Conservation (phyloP, 2,888 invertebrate genomes). For the Pyrocoelia pectoralis region DNA sequence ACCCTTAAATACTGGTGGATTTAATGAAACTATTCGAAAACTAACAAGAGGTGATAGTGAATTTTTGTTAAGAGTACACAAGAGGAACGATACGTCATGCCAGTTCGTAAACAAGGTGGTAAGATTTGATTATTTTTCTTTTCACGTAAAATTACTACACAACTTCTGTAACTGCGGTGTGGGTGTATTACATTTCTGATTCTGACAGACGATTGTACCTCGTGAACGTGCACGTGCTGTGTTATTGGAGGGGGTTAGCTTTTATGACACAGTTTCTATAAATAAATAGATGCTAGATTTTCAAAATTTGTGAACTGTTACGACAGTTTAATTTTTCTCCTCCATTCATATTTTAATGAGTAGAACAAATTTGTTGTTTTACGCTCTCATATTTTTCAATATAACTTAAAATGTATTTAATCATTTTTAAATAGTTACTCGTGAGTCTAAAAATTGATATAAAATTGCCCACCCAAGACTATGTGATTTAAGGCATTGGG, state of each 20-base stretch:
- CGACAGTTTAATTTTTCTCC: no score
- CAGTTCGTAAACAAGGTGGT: constrained; percentile 80
- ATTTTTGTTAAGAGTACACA: constrained; percentile 11
- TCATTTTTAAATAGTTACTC: constrained; percentile 6
- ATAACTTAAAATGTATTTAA: neutral
- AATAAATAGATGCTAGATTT: constrained; percentile 14
- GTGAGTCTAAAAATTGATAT: constrained; percentile 10
- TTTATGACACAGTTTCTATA: constrained; percentile 16
- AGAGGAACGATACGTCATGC: constrained; percentile 63
- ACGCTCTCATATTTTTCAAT: no score
- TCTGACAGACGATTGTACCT: constrained; percentile 34
- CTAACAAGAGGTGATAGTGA: neutral
- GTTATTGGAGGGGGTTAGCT: constrained; percentile 31
- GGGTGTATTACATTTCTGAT: constrained; percentile 33
- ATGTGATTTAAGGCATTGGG: neutral
- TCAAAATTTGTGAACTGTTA: neutral
- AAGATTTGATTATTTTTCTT: constrained; percentile 53
- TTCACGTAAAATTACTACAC: constrained; percentile 6
- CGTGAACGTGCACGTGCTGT: constrained; percentile 39
- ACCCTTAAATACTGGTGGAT: neutral
- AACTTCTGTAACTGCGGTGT: constrained; percentile 13
- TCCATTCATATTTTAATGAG: no score
- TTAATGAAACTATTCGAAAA: neutral
- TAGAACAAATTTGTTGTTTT: no score
- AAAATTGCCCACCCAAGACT: neutral